Evolutionary conservation across 2,797 vertebrate species (phyloP).

Genomic region (Morus bassanus): DNA sequence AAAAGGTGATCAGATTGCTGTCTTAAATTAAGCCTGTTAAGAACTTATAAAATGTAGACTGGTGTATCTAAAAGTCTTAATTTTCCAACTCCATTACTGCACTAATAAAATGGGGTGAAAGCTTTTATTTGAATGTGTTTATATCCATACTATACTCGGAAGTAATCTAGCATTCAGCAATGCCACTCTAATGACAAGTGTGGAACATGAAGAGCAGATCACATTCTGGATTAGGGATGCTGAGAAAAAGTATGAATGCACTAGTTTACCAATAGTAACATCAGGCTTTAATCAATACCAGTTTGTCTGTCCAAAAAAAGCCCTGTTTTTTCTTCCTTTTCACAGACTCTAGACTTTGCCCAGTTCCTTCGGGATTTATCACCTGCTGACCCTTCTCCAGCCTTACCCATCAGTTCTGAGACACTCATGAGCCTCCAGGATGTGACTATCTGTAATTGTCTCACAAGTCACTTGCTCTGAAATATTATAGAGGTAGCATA

Average conservation of each 20-base stretch:
- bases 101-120: background rate
- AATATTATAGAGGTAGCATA: background rate
- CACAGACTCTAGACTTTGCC: background rate
- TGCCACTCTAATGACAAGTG: background rate
- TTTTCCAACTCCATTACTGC: conserved; percentile 28
- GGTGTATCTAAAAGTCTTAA: background rate
- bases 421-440: background rate
- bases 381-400: background rate
- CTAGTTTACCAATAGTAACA: background rate
- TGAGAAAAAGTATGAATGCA: background rate
- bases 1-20: conserved; percentile 26
- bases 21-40: conserved; percentile 46
- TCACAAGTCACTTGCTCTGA: background rate
- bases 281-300: background rate
- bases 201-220: background rate
- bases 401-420: background rate
- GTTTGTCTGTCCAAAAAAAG: background rate
- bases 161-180: background rate
- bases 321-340: background rate
- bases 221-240: background rate
- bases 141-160: background rate
- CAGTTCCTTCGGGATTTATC: background rate
- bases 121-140: background rate
- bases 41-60: background rate
- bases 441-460: background rate